These are phyloP conservation scores for Tangara arthus DNA, from an alignment of 2,797 vertebrate genomes.

Conservation along the genomic window DNA sequence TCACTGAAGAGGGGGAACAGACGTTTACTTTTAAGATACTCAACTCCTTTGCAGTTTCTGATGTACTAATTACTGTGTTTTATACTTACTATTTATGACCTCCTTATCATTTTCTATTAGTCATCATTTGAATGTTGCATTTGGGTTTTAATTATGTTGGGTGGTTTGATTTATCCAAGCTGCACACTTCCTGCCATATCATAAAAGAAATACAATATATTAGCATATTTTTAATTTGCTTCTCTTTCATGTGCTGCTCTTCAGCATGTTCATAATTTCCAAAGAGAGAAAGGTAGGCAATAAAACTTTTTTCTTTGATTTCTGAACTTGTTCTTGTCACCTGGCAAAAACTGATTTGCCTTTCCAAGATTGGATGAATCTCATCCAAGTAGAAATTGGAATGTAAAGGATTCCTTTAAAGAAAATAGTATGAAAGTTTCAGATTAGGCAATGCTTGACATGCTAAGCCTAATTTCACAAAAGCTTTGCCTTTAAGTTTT, in stretches of 20 bases:
- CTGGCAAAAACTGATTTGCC: neutral
- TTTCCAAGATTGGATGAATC: neutral
- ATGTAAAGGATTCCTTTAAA: neutral
- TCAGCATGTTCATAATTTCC: neutral
- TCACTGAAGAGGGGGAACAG: neutral
- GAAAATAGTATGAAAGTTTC: neutral
- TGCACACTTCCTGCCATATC: neutral
- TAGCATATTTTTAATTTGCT: conserved; percentile 29
- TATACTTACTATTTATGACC: conserved; percentile 18
- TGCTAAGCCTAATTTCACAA: neutral
- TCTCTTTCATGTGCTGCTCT: conserved; percentile 8
- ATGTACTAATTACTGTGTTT: conserved; percentile 8
- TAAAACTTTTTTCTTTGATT: conserved; percentile 21
- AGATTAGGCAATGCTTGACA: neutral
- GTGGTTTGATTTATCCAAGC: neutral
- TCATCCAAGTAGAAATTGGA: neutral
- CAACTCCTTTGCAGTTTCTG: neutral
- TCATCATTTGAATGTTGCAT: neutral
- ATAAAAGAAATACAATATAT: neutral
- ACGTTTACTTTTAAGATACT: neutral
- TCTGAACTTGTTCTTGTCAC: neutral
- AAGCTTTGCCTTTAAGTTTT: neutral
- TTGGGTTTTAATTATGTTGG: neutral
- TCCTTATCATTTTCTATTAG: neutral
- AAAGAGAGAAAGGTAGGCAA: neutral